Evolutionary conservation across 2,888 invertebrate species (phyloP), one percentile per base, ranked within the genome.

Genomic region (Ashinkailepas kermadecensis): DNA sequence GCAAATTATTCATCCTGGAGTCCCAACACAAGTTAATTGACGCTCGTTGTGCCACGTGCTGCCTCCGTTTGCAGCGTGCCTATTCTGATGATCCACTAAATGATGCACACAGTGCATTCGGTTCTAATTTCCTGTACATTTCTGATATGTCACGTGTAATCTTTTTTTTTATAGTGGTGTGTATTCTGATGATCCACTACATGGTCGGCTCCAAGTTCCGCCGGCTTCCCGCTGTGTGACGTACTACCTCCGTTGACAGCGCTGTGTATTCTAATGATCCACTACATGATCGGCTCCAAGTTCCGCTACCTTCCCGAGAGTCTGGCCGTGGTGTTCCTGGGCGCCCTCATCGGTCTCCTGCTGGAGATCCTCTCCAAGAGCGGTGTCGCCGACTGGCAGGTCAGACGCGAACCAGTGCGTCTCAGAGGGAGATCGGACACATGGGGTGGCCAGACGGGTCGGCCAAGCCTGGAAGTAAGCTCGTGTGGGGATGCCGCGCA

Each of bases 261-360:
- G 81, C 89, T 99, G 82, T 97, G 97, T 81, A 98, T 99, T 85
- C 88, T 99, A 80, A 89, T 98, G 57, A 97, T 99, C 84, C 99
- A 99, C 87, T 90, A 95, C 9, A 93, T 99, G 93, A 90, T 99
- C 57, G 94, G 96, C 87, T 97, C 96, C 18, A 95, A 97, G 85
- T 95, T 99, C 86, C 95, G 97, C 85, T 99, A 97, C 88, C 90
- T 99, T 64, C 99, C 99, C 0, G 99, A 99, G 88, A 97, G 97
- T 88, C 94, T 99, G 82, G 98, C 97, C 10, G 95, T 99, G 84
- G 97, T 99, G 39, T 94, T 98, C 86, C 90, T 99, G 25, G 90
- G 98, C 80, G 97, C 95, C 70, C 89, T 96, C 0, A 96, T 98
- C 86, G 98, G 98, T 9, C 91, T 97, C 86, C 91, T 95, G 62